Evolutionary conservation across 2,797 vertebrate species (phyloP).

Genomic region (Pipistrellus kuhlii): DNA sequence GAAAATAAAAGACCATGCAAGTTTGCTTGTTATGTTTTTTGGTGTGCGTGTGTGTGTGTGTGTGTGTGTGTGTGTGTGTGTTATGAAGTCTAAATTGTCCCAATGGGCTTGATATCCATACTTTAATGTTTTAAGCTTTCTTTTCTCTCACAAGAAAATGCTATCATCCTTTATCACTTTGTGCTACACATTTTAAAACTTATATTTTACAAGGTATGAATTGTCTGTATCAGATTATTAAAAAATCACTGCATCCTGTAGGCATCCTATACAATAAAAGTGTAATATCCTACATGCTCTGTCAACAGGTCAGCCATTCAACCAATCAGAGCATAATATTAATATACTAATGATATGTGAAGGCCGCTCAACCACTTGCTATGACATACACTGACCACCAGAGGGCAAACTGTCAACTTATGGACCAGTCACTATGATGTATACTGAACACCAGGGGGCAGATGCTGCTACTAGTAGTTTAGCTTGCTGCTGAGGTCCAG

Average conservation of each 20-base stretch:
- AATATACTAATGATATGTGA: too few species aligned
- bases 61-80: background rate
- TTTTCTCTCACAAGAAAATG: slow-evolving; percentile 26
- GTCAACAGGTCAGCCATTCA: too few species aligned
- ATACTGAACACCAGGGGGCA: too few species aligned
- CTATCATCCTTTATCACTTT: background rate
- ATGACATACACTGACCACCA: too few species aligned
- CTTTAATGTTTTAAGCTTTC: background rate
- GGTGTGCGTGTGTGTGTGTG: background rate
- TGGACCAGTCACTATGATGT: too few species aligned
- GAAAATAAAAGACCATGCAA: background rate
- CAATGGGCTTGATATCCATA: background rate
- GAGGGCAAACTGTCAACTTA: too few species aligned
- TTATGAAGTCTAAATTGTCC: background rate
- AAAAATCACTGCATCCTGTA: background rate
- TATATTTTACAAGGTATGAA: background rate
- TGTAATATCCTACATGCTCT: too few species aligned
- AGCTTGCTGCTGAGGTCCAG: too few species aligned
- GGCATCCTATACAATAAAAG: background rate
- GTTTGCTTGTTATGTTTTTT: background rate
- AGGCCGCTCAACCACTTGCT: too few species aligned
- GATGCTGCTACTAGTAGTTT: too few species aligned
- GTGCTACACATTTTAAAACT: background rate
- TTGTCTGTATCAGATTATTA: background rate
- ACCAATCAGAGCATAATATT: too few species aligned